Percentiles rank a stretch among this genome's conserved stretches.
Evolutionary conservation across 2,797 vertebrate genomes (phyloP).

Genomic region (Acridotheres tristis): DNA sequence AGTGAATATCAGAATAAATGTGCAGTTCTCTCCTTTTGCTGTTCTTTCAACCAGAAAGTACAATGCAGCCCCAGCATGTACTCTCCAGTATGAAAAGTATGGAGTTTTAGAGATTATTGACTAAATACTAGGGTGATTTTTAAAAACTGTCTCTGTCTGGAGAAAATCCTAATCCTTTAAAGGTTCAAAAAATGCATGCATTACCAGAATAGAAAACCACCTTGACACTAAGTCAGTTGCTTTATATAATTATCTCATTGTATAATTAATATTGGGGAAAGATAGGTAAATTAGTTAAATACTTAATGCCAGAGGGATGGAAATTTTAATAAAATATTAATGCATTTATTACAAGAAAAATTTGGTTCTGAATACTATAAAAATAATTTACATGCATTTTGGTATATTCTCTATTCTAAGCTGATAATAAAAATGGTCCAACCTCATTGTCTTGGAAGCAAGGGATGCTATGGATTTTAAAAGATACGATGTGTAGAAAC

Average conservation of each 20-base stretch:
- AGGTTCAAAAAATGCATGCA: not conserved
- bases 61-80: conserved; percentile 30
- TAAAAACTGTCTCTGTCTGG: not conserved
- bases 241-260: not conserved
- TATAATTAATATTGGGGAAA: not conserved
- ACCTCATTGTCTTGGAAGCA: not conserved
- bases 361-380: not conserved
- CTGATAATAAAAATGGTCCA: not conserved
- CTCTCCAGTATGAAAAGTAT: not conserved
- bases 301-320: not conserved
- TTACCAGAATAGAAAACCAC: not conserved
- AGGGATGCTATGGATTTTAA: not conserved
- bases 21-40: conserved; percentile 43
- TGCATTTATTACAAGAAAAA: not conserved
- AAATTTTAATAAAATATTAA: not conserved
- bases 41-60: conserved; percentile 40
- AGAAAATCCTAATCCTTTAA: not conserved
- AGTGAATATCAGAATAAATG: conserved; percentile 32
- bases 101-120: not conserved
- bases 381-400: not conserved
- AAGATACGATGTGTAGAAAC: not conserved
- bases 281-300: not conserved
- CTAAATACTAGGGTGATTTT: not conserved
- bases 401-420: not conserved
- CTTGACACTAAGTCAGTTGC: not conserved